A percentile compares a stretch with the other conserved stretches of the same genome.
These are phyloP conservation scores for Ennomos erosarius DNA, from an alignment of 2,888 invertebrate genomes.

Conservation along the genomic window DNA sequence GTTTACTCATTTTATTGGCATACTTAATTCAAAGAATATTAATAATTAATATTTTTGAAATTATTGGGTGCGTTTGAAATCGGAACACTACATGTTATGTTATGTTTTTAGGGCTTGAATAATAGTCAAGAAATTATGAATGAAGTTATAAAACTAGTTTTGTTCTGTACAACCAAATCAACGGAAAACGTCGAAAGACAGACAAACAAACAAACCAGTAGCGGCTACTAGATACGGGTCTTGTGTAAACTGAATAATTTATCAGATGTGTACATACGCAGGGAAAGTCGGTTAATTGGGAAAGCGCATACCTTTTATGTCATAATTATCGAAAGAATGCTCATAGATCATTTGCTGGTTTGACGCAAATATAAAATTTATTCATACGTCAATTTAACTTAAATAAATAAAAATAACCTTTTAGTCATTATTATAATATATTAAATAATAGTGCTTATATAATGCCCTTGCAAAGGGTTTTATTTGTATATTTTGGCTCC, in stretches of 20 bases:
- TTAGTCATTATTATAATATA: no score
- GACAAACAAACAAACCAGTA: constrained; percentile 61
- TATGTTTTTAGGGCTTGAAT: constrained; percentile 6
- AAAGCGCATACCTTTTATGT: constrained; percentile 56
- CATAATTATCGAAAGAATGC: constrained; percentile 37
- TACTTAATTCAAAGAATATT: constrained; percentile 13
- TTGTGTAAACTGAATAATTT: constrained; percentile 64
- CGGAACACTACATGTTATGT: not conserved
- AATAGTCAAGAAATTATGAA: constrained; percentile 10
- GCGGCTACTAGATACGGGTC: constrained; percentile 53
- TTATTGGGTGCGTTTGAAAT: constrained; percentile 6
- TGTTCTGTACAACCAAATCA: constrained; percentile 22
- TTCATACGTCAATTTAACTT: no score
- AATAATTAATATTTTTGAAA: constrained; percentile 12
- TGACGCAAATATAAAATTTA: constrained; percentile 14
- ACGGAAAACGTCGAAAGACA: constrained; percentile 38
- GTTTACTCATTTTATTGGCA: constrained; percentile 27
- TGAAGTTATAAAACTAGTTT: constrained; percentile 25
- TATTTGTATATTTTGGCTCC: no score
- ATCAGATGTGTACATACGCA: constrained; percentile 50
- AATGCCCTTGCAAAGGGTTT: no score
- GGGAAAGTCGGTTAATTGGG: constrained; percentile 63
- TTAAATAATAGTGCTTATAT: no score
- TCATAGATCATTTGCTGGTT: constrained; percentile 22
- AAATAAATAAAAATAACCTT: no score